Percentiles rank a stretch among this genome's conserved stretches.
Evolutionary conservation across 2,888 invertebrate species (phyloP).

Genomic region (Chamaedrilus cognettii): DNA sequence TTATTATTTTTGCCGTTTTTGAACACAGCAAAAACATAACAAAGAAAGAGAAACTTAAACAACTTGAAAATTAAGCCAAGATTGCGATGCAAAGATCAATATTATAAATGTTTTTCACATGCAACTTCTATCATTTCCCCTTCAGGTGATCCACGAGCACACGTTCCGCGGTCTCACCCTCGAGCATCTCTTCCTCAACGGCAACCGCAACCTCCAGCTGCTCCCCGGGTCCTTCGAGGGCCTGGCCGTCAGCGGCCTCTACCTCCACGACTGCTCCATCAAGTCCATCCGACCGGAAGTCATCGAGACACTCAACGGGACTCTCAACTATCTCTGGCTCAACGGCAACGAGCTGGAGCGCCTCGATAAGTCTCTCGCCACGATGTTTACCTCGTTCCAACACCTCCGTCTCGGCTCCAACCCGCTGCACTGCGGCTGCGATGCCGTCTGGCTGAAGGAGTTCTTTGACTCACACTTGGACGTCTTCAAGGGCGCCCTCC

Average conservation of each 20-base stretch:
- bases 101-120: too few relatives aligned
- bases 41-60: too few relatives aligned
- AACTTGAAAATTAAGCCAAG: too few relatives aligned
- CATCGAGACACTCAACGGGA: constrained; percentile 51
- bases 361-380: constrained; percentile 47
- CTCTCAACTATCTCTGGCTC: constrained; percentile 52
- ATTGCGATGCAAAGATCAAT: too few relatives aligned
- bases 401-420: constrained; percentile 54
- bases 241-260: constrained; percentile 50
- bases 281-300: constrained; percentile 46
- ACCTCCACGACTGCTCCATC: constrained; percentile 54
- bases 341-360: constrained; percentile 53
- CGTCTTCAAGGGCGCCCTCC: constrained; percentile 41
- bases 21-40: too few relatives aligned
- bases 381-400: constrained; percentile 47
- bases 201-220: constrained; percentile 51
- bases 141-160: constrained; percentile 44
- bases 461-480: constrained; percentile 44
- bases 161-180: constrained; percentile 55
- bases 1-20: too few relatives aligned
- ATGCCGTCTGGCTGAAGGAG: constrained; percentile 52
- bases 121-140: too few relatives aligned
- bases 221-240: constrained; percentile 49
- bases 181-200: constrained; percentile 55
- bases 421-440: constrained; percentile 58